Percentiles rank a stretch among this genome's conserved stretches.
These are phyloP conservation scores for Hylyphantes graminicola DNA, from an alignment of 1,140 invertebrate species.

Conservation along the genomic window DNA sequence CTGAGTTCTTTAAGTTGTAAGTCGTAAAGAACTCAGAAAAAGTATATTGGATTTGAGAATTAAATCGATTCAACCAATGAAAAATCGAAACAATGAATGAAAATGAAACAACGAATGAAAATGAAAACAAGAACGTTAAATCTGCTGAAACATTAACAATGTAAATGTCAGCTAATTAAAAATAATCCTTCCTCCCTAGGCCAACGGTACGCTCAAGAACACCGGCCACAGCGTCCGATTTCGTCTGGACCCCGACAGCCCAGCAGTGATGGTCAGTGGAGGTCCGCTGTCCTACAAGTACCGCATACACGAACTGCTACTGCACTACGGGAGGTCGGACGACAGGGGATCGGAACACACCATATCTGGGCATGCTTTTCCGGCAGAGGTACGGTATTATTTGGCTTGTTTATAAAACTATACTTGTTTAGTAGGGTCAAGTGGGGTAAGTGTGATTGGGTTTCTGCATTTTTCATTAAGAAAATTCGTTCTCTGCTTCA, in stretches of 20 bases:
- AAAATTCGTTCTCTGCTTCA: no score
- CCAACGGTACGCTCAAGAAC: constrained; percentile 87
- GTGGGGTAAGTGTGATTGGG: no score
- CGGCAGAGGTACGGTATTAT: constrained; percentile 81
- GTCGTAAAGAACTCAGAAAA: no score
- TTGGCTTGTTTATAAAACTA: neutral
- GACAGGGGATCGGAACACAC: constrained; percentile 91
- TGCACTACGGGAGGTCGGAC: constrained; percentile 91
- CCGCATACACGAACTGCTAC: constrained; percentile 88
- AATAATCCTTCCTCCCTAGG: constrained; percentile 70
- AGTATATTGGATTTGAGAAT: no score
- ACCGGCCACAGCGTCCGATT: constrained; percentile 94
- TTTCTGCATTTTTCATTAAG: no score
- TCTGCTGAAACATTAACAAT: no score
- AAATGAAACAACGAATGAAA: no score
- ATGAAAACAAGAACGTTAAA: no score
- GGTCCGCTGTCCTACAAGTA: constrained; percentile 96
- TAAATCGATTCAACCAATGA: no score
- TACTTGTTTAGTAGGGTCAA: neutral
- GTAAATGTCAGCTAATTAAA: no score
- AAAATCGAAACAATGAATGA: no score
- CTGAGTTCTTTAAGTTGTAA: no score
- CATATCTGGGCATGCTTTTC: constrained; percentile 92
- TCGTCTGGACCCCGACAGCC: constrained; percentile 75
- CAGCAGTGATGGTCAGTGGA: constrained; percentile 86